Conservation (phyloP, 2,888 invertebrate species). For the Coecobrya sp. region DNA sequence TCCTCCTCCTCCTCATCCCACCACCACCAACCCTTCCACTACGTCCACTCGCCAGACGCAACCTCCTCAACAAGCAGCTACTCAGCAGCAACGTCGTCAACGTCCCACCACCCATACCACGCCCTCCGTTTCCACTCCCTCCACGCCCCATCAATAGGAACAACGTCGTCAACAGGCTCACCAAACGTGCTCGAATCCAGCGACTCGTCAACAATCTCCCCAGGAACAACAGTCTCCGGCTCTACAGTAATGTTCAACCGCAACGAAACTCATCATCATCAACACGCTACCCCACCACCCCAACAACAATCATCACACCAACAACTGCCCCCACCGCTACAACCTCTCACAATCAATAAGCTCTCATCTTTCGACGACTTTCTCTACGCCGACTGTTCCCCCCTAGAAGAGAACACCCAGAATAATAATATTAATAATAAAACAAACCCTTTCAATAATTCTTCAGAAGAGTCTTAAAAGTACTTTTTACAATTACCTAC, state of each 20-base stretch:
- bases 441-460: conserved; percentile 71
- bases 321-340: conserved; percentile 77
- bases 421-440: conserved; percentile 61
- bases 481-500: conserved; percentile 2
- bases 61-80: neutral
- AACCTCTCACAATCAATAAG: conserved; percentile 74
- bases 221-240: conserved; percentile 85
- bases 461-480: conserved; percentile 70
- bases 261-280: conserved; percentile 50
- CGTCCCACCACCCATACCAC: too few relatives aligned
- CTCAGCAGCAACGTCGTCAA: too few relatives aligned
- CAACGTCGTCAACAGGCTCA: conserved; percentile 22
- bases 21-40: neutral
- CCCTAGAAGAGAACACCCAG: conserved; percentile 88
- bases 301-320: conserved; percentile 2
- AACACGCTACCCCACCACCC: neutral
- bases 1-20: neutral
- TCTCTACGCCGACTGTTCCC: conserved; percentile 88
- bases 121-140: neutral
- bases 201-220: conserved; percentile 85
- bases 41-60: too few relatives aligned
- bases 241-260: conserved; percentile 72
- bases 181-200: conserved; percentile 78
- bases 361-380: conserved; percentile 83
- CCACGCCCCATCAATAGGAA: neutral